Evolutionary conservation across 2,888 invertebrate species (phyloP), one percentile per base, ranked within the genome.

Genomic region (Hirtodrosophila trivittata): DNA sequence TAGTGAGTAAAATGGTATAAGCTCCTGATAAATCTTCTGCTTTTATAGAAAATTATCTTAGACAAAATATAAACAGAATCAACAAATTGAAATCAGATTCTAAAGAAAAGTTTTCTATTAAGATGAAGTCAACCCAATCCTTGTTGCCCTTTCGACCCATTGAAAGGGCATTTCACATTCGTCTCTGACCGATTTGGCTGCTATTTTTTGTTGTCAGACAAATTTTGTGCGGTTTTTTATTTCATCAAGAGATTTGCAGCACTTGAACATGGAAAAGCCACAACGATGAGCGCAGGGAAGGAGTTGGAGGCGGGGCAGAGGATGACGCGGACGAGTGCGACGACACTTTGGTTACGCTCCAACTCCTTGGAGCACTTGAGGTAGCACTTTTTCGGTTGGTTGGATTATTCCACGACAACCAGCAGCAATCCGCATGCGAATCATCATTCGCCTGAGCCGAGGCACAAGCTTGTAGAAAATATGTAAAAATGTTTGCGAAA

Each of bases 171-270:
- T 70, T 59, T 5, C 5, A 8, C 7, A 1, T 5, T 5, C 18
- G 5, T 13, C n/a, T n/a, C n/a, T 10, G 3, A 2, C 28, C 2
- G 10, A 9, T 5, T 45, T 28, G 7, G 6, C 14, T 33, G 5
- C 7, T 10, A 21, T 33, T 33, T 38, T 67, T 50, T 37, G 54
- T 54, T 45, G 51, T 14, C 51, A 63, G 68, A 78, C 74, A 80
- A 78, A 78, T 77, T 69, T 69, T 62, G 71, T 77, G 66, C 73
- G 77, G 67, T 75, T 78, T 84, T 77, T 77, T 81, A 83, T 82
- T 69, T 72, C 84, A 80, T 73, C 87, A 65, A 76, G 84, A 86
- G 87, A 87, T 87, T 87, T 87, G 70, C 71, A 18, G 72, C 81
- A 78, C 75, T 75, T 71, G 74, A 81, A 66, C 66, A 46, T 47